Evolutionary conservation across 2,113 vertebrate genomes (phyloP).

Genomic region (Lonchura striata): DNA sequence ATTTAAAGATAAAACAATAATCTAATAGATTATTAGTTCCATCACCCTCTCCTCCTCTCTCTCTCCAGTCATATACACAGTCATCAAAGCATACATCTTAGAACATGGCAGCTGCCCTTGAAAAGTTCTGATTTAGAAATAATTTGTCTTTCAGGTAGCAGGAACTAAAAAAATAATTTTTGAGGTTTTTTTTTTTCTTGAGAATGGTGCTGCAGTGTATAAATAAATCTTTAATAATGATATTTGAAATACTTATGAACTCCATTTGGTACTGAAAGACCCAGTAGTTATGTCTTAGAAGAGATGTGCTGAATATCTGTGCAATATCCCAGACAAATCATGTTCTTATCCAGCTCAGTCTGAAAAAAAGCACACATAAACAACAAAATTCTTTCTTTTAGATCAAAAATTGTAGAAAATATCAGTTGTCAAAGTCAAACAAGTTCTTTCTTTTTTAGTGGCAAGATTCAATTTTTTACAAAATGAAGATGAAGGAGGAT

Average conservation of each 20-base stretch:
- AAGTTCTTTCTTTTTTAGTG: not conserved
- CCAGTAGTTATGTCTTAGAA: not conserved
- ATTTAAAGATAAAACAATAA: not conserved
- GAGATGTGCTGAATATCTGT: not conserved
- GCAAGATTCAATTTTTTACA: not conserved
- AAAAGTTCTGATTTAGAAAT: not conserved
- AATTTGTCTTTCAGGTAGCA: not conserved
- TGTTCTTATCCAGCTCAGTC: not conserved
- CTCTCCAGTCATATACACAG: not conserved
- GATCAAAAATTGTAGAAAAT: not conserved
- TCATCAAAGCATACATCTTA: not conserved
- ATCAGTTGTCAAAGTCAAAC: not conserved
- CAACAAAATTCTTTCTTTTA: not conserved
- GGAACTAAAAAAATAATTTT: not conserved
- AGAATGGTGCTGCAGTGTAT: not conserved
- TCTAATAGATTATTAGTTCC: not conserved
- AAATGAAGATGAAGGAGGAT: not conserved
- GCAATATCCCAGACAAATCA: not conserved
- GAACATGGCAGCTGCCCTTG: not conserved
- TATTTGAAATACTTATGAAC: not conserved
- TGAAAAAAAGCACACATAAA: not conserved
- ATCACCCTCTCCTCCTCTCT: not conserved
- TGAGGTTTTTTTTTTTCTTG: not conserved
- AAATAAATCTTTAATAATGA: not conserved
- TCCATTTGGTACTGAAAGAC: not conserved